Evolutionary conservation across 2,113 vertebrate species (phyloP).

Genomic region (Poeciliopsis retropinna): DNA sequence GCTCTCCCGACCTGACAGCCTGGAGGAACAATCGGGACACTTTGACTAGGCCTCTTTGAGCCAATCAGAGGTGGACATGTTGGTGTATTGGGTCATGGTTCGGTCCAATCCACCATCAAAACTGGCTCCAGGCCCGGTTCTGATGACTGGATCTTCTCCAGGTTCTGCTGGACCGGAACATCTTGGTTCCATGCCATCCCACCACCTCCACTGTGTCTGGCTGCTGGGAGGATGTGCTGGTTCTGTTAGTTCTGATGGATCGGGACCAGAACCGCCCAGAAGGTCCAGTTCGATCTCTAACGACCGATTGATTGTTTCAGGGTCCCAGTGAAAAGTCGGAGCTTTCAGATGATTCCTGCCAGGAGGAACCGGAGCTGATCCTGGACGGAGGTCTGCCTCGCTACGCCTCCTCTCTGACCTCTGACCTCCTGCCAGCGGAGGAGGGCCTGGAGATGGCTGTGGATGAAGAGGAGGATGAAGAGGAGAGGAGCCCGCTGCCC

Average conservation of each 20-base stretch:
- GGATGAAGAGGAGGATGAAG: conserved; percentile 37
- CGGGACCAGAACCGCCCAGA: not conserved
- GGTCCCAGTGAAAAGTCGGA: conserved; percentile 41
- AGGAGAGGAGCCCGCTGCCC: conserved; percentile 21
- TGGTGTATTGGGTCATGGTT: too few relatives aligned
- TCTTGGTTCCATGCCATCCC: too few relatives aligned
- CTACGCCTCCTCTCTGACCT: conserved; percentile 56
- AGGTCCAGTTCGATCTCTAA: not conserved
- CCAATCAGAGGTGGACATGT: too few relatives aligned
- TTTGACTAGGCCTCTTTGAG: not conserved
- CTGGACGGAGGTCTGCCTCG: conserved; percentile 80
- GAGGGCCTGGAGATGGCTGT: conserved; percentile 64
- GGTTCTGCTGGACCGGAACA: too few relatives aligned
- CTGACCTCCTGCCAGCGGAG: conserved; percentile 32
- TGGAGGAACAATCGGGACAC: too few relatives aligned
- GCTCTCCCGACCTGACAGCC: too few relatives aligned
- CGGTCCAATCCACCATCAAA: too few relatives aligned
- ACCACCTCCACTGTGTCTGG: too few relatives aligned
- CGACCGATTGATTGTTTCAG: conserved; percentile 33
- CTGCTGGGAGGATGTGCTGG: too few relatives aligned
- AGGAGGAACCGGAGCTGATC: conserved; percentile 74
- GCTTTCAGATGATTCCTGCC: conserved; percentile 43
- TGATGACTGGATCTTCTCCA: too few relatives aligned
- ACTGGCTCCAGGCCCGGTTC: too few relatives aligned
- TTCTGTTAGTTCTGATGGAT: too few relatives aligned